Base-by-base conservation (phyloP, 2,888 invertebrate species). In the Mesorhabditis sp. region DNA sequence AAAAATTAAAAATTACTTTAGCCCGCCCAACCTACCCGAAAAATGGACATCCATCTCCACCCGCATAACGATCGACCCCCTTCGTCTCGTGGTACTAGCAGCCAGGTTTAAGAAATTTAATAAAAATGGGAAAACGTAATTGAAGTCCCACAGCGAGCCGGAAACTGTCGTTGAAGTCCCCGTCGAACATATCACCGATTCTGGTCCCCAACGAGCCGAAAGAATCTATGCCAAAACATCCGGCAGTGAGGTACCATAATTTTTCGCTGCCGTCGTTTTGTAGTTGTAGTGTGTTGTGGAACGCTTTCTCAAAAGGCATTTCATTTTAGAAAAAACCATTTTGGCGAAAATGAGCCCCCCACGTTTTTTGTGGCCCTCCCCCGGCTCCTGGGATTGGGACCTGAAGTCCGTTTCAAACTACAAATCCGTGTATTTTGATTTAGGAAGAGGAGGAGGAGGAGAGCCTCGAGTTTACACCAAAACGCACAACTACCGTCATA, bases 151-250 rank as follows among this genome's bases (percentile, higher is more conserved):
- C n/a, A 50, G 58, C n/a, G 58, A 50, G n/a, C 58, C 58, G n/a
- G 58, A 50, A n/a, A 50, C 58, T 10, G 58, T 50, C 7, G 58
- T 50, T 50, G 58, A 50, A 50, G 58, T 50, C n/a, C 58, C 58
- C 7, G n/a, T 50, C 58, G 58, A 50, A 50, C 58, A 50, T 50
- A n/a, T 50, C 58, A 50, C 58, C 7, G 58, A 13, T 13, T n/a
- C 7, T 13, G 58, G 58, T 50, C 58, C 58, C 7, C 58, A 50
- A 50, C 7, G 58, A 50, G 58, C 58, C 58, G 58, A 50, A n/a
- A 50, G 58, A n/a, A n/a, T 50, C 58, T 50, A 50, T 50, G 58
- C 58, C 10, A 50, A 50, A n/a, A 50, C 58, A 50, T 50, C 58
- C 10, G 58, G 58, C 7, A 50, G 58, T 50, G 58, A 50, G n/a